These are phyloP conservation scores for Cerceris rybyensis DNA, from an alignment of 2,888 invertebrate species.

Conservation along the genomic window DNA sequence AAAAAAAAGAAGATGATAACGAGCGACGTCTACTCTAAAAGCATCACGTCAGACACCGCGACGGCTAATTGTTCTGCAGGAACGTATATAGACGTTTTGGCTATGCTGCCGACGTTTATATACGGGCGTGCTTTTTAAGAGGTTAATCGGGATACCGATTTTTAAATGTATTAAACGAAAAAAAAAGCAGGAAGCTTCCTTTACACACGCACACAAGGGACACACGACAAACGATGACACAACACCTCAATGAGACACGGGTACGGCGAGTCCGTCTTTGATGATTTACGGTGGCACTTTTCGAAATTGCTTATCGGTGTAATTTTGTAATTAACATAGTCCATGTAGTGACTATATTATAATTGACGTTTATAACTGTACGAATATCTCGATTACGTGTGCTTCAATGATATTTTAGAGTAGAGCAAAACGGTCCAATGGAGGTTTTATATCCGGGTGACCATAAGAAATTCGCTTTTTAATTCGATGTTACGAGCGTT, in stretches of 20 bases:
- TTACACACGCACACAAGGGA: constrained; percentile 13
- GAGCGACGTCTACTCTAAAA: constrained; percentile 22
- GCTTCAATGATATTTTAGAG: neutral
- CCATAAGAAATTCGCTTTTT: too few species aligned
- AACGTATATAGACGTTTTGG: constrained; percentile 4
- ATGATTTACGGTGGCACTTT: too few species aligned
- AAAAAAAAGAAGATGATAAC: neutral
- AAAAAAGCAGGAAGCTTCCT: constrained; percentile 39
- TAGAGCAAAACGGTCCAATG: too few species aligned
- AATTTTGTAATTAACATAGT: too few species aligned
- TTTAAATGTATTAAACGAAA: constrained; percentile 33
- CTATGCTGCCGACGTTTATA: neutral
- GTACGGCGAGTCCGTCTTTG: neutral
- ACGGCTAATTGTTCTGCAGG: constrained; percentile 37
- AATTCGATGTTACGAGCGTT: too few species aligned
- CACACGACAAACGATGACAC: constrained; percentile 7
- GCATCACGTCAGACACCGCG: constrained; percentile 22
- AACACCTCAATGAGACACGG: neutral
- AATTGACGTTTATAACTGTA: neutral
- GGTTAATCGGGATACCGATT: constrained; percentile 62
- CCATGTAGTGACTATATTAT: neutral
- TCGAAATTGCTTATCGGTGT: too few species aligned
- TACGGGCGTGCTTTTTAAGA: constrained; percentile 55
- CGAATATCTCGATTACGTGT: neutral
- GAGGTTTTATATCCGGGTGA: too few species aligned